These are phyloP conservation scores for Nipponacmea schrenckii DNA, from an alignment of 2,888 invertebrate species.

Conservation along the genomic window DNA sequence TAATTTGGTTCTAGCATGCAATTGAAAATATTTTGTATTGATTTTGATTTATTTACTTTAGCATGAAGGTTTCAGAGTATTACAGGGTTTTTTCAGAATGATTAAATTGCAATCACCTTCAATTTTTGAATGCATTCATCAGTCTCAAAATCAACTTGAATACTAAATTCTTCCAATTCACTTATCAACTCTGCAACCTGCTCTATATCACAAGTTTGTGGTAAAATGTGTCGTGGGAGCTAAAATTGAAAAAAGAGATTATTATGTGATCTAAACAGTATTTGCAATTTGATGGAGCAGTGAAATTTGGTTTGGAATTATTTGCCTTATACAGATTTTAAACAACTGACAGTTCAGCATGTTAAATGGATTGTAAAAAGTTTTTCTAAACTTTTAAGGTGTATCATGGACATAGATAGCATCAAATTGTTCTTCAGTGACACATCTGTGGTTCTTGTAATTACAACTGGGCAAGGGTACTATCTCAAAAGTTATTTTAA, in stretches of 20 bases:
- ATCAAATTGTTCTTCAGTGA: too few relatives aligned
- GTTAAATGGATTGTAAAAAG: too few relatives aligned
- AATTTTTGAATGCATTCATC: conserved; percentile 50
- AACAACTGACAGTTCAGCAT: conserved; percentile 5
- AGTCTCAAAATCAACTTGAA: conserved; percentile 44
- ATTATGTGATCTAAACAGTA: background rate
- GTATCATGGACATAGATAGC: too few relatives aligned
- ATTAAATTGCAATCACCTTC: conserved; percentile 38
- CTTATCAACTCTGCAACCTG: conserved; percentile 46
- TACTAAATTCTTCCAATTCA: conserved; percentile 50
- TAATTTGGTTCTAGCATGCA: too few relatives aligned
- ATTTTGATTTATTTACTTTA: too few relatives aligned
- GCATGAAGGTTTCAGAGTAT: too few relatives aligned
- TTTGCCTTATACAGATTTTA: background rate
- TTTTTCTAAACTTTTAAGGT: too few relatives aligned
- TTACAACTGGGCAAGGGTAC: too few relatives aligned
- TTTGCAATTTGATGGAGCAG: background rate
- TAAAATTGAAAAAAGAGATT: conserved; percentile 32
- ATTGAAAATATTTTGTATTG: too few relatives aligned
- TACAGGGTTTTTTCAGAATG: too few relatives aligned
- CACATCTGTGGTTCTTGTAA: too few relatives aligned
- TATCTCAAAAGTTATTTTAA: too few relatives aligned
- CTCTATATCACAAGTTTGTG: conserved; percentile 39
- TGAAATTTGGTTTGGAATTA: conserved; percentile 1
- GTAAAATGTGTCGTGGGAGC: conserved; percentile 49